phyloP scores from a whole-genome alignment of 1,140 invertebrate genomes.

The Drosophila saltans region DNA sequence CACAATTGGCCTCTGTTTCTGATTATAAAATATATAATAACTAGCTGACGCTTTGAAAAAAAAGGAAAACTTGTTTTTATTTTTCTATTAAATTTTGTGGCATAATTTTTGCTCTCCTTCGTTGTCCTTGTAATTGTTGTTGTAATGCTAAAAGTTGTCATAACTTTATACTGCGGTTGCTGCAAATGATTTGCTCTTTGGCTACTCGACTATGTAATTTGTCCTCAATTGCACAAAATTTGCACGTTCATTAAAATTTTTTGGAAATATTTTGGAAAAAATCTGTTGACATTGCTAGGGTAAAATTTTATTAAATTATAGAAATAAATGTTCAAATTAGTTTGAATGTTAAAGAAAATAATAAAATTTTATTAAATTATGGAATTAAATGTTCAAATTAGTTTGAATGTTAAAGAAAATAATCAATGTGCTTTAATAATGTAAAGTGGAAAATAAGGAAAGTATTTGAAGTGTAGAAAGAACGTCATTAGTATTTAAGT shows the following conservation, averaged over 20 bases:
- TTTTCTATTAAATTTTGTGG: conserved; percentile 70
- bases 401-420: too few species aligned
- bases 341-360: too few species aligned
- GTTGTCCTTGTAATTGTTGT: conserved; percentile 14
- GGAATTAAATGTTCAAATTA: too few species aligned
- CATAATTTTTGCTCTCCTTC: conserved; percentile 7
- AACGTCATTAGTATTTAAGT: too few species aligned
- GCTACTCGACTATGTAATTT: conserved; percentile 60
- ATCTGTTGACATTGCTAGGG: too few species aligned
- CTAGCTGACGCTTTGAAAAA: conserved; percentile 45
- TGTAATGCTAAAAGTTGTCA: conserved; percentile 39
- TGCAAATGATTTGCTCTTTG: conserved; percentile 63
- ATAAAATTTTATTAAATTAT: too few species aligned
- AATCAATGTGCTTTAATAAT: too few species aligned
- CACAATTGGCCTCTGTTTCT: conserved; percentile 38
- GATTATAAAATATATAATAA: conserved; percentile 76
- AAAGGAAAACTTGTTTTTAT: conserved; percentile 61
- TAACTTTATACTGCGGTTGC: conserved; percentile 38
- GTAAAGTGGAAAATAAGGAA: too few species aligned
- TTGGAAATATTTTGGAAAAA: too few species aligned
- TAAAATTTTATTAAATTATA: too few species aligned
- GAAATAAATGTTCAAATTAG: too few species aligned
- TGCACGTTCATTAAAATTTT: not conserved
- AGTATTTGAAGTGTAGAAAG: too few species aligned
- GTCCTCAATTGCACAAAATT: conserved; percentile 62